phyloP scores from a whole-genome alignment of 2,797 vertebrate species.

The Eleutherodactylus coqui region DNA sequence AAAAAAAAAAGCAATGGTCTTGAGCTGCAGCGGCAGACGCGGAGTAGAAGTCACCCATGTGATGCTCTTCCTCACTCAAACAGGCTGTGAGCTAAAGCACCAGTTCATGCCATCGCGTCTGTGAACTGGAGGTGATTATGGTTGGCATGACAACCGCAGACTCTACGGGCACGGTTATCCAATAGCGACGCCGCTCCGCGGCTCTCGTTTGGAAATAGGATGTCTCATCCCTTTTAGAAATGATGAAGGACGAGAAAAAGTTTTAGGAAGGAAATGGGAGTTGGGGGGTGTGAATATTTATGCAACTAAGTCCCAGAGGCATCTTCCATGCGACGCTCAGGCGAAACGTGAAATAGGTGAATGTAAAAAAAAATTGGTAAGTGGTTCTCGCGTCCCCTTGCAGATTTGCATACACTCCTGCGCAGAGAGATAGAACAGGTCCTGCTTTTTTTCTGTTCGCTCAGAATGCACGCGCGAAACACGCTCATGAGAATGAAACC shows the following conservation, averaged over 20 bases:
- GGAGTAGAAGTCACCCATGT: not conserved
- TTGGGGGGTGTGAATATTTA: not conserved
- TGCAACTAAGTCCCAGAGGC: not conserved
- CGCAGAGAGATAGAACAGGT: no score
- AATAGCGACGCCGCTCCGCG: constrained; percentile 70
- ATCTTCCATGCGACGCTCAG: not conserved
- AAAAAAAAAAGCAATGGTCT: not conserved
- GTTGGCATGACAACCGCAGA: constrained; percentile 84
- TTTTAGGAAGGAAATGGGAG: not conserved
- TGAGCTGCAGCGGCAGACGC: not conserved
- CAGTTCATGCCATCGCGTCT: constrained; percentile 69
- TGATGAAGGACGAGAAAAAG: constrained; percentile 44
- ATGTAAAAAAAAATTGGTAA: no score
- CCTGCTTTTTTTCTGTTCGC: no score
- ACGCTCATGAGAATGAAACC: no score
- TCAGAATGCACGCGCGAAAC: no score
- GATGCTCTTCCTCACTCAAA: constrained; percentile 13
- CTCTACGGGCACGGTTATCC: constrained; percentile 79
- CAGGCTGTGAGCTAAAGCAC: constrained; percentile 64
- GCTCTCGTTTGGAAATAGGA: constrained; percentile 63
- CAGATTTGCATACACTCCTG: no score
- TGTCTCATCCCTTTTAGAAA: constrained; percentile 54
- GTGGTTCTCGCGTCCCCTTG: no score
- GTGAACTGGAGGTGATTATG: constrained; percentile 78
- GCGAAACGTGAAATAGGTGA: no score